Evolutionary conservation across 92 coral and sea anemone species (phyloP).

Genomic region (Meandrina meandrites): DNA sequence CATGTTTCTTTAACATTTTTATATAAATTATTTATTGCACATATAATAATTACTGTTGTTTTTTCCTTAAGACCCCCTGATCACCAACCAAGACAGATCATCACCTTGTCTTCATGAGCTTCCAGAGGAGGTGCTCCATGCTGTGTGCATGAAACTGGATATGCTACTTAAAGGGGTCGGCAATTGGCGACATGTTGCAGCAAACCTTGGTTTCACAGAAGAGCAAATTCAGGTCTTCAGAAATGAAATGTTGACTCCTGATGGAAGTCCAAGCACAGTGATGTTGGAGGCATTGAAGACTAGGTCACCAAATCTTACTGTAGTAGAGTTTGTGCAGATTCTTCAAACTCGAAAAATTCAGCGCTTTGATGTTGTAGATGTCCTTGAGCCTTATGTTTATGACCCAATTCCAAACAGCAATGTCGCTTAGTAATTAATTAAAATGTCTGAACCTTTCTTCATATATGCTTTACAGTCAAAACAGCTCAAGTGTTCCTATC

Average conservation of each 20-base stretch:
- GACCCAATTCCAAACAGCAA: not conserved
- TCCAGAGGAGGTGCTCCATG: slow-evolving; percentile 36
- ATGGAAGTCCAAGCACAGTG: slow-evolving; percentile 48
- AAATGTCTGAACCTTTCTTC: no score
- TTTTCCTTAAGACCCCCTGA: slow-evolving; percentile 21
- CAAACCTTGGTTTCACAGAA: slow-evolving; percentile 18
- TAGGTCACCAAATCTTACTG: slow-evolving; percentile 44
- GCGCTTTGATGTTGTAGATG: slow-evolving; percentile 38
- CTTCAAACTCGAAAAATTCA: slow-evolving; percentile 44
- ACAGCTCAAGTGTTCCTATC: no score
- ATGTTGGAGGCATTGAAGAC: slow-evolving; percentile 32
- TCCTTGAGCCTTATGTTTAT: slow-evolving; percentile 19
- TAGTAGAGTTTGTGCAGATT: slow-evolving; percentile 55
- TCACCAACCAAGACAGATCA: slow-evolving; percentile 5
- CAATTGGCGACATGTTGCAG: slow-evolving; percentile 57
- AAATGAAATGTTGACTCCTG: slow-evolving; percentile 33
- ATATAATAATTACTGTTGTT: not conserved
- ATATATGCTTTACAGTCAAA: no score
- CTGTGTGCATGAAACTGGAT: slow-evolving; percentile 41
- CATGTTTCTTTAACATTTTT: not conserved
- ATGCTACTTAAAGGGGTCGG: slow-evolving; percentile 37
- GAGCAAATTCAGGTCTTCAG: slow-evolving; percentile 26
- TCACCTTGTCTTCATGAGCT: slow-evolving; percentile 30
- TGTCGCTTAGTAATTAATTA: not conserved
- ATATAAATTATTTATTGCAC: no score